Evolutionary conservation across 1,140 invertebrate genomes (phyloP).

Genomic region (Apis laboriosa): DNA sequence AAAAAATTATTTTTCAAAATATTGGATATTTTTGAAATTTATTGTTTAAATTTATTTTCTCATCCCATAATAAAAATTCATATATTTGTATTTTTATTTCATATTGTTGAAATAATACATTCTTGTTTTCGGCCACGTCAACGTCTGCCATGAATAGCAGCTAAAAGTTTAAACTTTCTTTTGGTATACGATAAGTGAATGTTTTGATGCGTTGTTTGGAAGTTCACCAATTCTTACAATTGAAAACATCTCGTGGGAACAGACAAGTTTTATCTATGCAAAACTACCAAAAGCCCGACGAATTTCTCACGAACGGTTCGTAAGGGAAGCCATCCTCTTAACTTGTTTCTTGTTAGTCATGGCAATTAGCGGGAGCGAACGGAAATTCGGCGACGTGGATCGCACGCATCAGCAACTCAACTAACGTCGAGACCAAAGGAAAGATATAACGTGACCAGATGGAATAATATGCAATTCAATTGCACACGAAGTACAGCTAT

Average conservation of each 20-base stretch:
- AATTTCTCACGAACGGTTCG: slow-evolving; percentile 19
- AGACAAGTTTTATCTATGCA: slow-evolving; percentile 1
- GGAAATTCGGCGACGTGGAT: slow-evolving; percentile 34
- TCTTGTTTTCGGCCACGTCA: neutral
- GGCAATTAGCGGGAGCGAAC: slow-evolving; percentile 30
- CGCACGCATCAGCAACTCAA: slow-evolving; percentile 18
- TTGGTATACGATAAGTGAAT: neutral
- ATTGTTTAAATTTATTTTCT: neutral
- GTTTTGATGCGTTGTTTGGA: neutral
- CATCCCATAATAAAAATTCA: no score
- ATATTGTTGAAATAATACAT: neutral
- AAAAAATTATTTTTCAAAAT: no score
- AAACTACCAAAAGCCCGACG: slow-evolving; percentile 11
- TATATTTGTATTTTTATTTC: neutral
- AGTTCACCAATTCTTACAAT: neutral
- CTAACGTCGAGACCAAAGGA: neutral
- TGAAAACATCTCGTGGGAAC: neutral
- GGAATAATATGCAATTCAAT: slow-evolving; percentile 8
- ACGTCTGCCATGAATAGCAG: no score
- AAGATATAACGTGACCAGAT: neutral
- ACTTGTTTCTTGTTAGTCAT: slow-evolving; percentile 30
- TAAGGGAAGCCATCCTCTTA: neutral
- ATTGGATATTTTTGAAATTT: no score
- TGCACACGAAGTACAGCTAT: neutral
- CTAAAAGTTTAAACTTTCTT: neutral